Base-by-base conservation (phyloP, 2,113 vertebrate genomes). In the Boleophthalmus pectinirostris region DNA sequence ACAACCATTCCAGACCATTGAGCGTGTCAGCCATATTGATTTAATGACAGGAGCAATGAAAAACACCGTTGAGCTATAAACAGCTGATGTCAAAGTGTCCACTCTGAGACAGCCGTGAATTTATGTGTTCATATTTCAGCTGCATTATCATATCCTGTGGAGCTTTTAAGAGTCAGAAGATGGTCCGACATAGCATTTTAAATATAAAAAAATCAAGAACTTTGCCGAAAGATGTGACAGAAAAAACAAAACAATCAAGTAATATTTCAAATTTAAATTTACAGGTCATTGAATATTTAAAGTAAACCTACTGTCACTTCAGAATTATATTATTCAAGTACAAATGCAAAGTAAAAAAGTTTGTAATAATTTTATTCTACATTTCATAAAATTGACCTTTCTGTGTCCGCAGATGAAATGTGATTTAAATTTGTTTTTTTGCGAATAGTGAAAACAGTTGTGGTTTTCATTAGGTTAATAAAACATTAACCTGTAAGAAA, bases 1-100 rank as follows among this genome's bases (percentile, higher is more conserved):
- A 64, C 15, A 35, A 2, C 18, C 29, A 63, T 20, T 35, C 15
- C 16, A 18, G 18, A 20, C 18, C 33, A n/a, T 33, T 3, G 18
- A n/a, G 33, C 13, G 61, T 64, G 33, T 38, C 61, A n/a, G 61
- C 15, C 14, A 8, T 64, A 64, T 64, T 64, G 61, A 64, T 64
- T 64, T 64, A 64, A 8, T 64, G 61, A 43, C 61, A 43, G 33
- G 11, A 20, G 33, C 61, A 43, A 64, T 64, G 61, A 64, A 64
- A 43, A 64, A 43, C 29, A 64, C 18, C 21, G 18, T 1, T 20
- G 4, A 9, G 18, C 61, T n/a, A 43, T 64, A 64, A 64, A 64
- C 61, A 64, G 61, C 33, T 64, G 61, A 64, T 43, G 61, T 64
- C 60, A 64, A 64, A 64, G 60, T 43, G 61, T 64, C 61, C 61